Evolutionary conservation across 2,888 invertebrate genomes (phyloP), one percentile per base, ranked within the genome.

Genomic region (Lasioglossum oenotherae): DNA sequence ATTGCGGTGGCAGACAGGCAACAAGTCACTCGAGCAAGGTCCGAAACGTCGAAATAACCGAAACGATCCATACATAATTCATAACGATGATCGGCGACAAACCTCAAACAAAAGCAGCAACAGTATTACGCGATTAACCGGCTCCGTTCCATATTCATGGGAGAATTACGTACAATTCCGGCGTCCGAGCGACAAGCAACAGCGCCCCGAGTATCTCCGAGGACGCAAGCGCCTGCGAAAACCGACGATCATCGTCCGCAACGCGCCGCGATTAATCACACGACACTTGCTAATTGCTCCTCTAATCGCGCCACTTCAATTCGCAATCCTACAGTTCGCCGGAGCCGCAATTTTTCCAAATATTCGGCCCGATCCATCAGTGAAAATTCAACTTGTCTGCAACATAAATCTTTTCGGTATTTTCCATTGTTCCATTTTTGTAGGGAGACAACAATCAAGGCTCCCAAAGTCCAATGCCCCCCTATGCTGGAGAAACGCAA

Each of bases 91-190:
- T 76, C 64, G 46, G 16, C 44, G 41, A 67, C 76, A 67, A 64
- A 67, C 76, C 76, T 44, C 76, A 31, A 67, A 60, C 76, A 76
- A 64, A 76, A 44, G 41, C 76, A 76, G 64, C 76, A 67, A 64
- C 76, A 44, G 76, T 76, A 76, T 76, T 76, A 76, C 76, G 44
- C 46, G 76, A 76, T 76, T 76, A 64, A 64, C 76, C 23, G 12
- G 46, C 31, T 27, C 41, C 76, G 76, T 67, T 76, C 44, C 76
- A 76, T 76, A 76, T 76, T 76, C 76, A 76, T 76, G 46, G 44
- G 44, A 44, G 60, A 41, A 76, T 67, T 76, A 67, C 76, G n/a
- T 64, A 23, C 64, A 46, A 76, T 76, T 76, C 76, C 64, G 35
- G 64, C 44, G 31, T 3, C 31, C 49, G 46, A 77, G 67, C 77